phyloP scores from a whole-genome alignment of 2,888 invertebrate genomes.

The Galerucella pusilla region DNA sequence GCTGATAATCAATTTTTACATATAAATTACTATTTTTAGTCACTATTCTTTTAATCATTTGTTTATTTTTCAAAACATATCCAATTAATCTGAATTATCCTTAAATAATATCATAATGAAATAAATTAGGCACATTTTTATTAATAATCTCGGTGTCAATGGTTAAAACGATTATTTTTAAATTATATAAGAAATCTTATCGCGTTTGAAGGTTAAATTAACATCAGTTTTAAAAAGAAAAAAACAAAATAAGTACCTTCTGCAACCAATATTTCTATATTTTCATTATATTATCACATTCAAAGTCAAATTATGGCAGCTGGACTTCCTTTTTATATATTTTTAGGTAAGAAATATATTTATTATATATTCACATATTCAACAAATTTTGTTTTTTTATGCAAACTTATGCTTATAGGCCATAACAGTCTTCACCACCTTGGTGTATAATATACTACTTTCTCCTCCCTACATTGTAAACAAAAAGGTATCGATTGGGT shows the following conservation, averaged over 20 bases:
- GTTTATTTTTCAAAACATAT: not conserved
- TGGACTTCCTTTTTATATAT: constrained; percentile 6
- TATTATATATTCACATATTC: too few species aligned
- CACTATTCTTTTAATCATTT: too few species aligned
- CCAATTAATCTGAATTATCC: not conserved
- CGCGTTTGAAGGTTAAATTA: not conserved
- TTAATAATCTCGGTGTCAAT: not conserved
- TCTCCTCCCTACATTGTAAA: too few species aligned
- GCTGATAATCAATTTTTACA: too few species aligned
- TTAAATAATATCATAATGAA: not conserved
- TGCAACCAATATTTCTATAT: not conserved
- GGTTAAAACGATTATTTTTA: not conserved
- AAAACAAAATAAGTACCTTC: not conserved
- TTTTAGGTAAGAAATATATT: not conserved
- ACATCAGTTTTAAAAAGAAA: not conserved
- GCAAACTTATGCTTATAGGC: too few species aligned
- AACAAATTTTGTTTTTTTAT: too few species aligned
- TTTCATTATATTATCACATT: not conserved
- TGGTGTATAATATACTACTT: too few species aligned
- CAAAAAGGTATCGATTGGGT: too few species aligned
- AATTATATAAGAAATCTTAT: not conserved
- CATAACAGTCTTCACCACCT: too few species aligned
- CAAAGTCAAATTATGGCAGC: not conserved
- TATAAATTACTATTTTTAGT: too few species aligned
- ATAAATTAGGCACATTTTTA: not conserved